Base-by-base conservation (phyloP, 2,113 vertebrate species). In the Hypocryptadius cinnamomeus region DNA sequence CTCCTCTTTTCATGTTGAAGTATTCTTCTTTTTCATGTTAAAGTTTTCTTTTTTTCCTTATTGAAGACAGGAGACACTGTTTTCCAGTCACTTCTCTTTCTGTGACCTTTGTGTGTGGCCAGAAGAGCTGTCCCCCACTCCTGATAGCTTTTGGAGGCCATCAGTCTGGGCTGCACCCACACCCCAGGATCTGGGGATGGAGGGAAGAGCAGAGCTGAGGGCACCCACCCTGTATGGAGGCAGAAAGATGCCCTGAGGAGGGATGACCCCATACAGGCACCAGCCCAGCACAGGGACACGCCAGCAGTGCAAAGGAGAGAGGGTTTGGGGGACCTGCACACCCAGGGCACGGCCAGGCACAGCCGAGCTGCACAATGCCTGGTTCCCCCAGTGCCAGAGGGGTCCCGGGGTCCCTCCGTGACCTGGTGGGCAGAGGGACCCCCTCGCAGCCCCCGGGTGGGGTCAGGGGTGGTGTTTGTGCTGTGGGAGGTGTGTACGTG, bases 341-440 rank as follows among this genome's bases (percentile, higher is more conserved):
- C 3, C 25, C 10, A 3, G 15, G 57, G 56, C n/a, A 40, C 10
- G 2, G 61, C 59, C 54, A 35, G 24, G 61, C 84, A 56, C 0
- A 0, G 68, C 72, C 28, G 20, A 37, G 47, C 39, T 20, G 54
- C 19, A 15, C 4, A 0, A 13, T 15, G 30, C 61, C 28, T 5
- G 0, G 0, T 9, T 35, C 24, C 30, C 16, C 19, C 80, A 54
- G 44, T 0, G 0, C 42, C 51, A 24, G 37, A 63, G 17, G 0
- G n/a, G 80, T 31, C 56, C 56, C 60, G 54, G 31, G 9, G 9
- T 80, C n/a, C 59, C 27, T 28, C 23, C 18, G 7, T 37, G 8
- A 15, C 15, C 70, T 11, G 45, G 40, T 54, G 68, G 64, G 60
- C 15, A 48, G 44, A 25, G 39, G 76, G 70, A 13, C 30, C 51